Evolutionary conservation across 2,797 vertebrate genomes (phyloP), one percentile per base, ranked within the genome.

Genomic region (Dromococcyx pavoninus): DNA sequence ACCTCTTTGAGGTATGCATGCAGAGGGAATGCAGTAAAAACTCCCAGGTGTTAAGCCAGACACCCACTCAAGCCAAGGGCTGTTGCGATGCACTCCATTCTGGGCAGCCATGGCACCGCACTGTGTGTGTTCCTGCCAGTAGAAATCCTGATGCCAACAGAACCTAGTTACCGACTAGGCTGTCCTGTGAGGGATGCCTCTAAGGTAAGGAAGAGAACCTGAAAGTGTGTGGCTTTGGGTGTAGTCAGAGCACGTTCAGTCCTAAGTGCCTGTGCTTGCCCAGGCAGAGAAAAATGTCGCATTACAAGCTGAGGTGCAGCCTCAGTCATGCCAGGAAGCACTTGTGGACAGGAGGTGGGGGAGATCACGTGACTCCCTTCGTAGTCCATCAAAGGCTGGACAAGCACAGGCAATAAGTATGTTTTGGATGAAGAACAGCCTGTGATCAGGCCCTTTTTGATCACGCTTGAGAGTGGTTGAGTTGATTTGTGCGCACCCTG

Each of bases 71-170:
- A 76, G 41, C 17, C 48, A 53, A 23, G 54, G 14, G 35, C 3
- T 5, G 37, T 32, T 43, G 27, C 25, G 13, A 16, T 10, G 35
- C 7, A n/a, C 12, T 24, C 56, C 21, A 2, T 57, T 41, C 27
- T 0, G 1, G 39, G 67, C 25, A 76, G 72, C 54, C 8, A 1
- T 0, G 1, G n/a, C 61, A 41, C 8, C 5, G 4, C 54, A 11
- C n/a, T 1, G 2, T 4, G 6, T 7, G 17, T 54, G 19, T 4
- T 75, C 58, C 64, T 65, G 46, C 15, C 56, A 41, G 24, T 24
- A 19, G 53, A 32, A 30, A 2, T 41, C 10, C 3, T 3, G 4
- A 3, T 44, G 39, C 15, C 72, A 58, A 9, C 43, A 22, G 24
- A 15, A n/a, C 35, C 39, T 14, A 10, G 44, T 41, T 3, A 35